These are phyloP conservation scores for Thamnophis elegans DNA, from an alignment of 2,797 vertebrate genomes.

Conservation along the genomic window DNA sequence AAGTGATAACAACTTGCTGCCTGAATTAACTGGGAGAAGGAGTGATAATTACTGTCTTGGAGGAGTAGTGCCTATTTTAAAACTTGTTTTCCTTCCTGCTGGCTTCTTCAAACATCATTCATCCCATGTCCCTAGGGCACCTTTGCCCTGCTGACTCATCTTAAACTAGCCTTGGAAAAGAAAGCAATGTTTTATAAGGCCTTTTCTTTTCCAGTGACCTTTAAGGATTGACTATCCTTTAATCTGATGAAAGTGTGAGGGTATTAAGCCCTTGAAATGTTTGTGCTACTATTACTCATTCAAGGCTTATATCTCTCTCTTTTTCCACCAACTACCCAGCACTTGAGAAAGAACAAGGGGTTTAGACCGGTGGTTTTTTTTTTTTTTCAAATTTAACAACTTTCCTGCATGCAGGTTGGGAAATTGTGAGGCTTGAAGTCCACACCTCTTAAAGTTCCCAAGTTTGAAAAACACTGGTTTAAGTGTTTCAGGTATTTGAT, in stretches of 20 bases:
- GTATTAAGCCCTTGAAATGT: conserved; percentile 1
- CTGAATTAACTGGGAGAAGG: not conserved
- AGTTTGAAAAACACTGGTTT: not conserved
- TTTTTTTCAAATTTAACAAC: not conserved
- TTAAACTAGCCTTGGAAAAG: not conserved
- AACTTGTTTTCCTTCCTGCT: not conserved
- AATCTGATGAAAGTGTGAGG: conserved; percentile 18
- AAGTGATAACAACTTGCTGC: not conserved
- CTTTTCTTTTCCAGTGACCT: conserved; percentile 18
- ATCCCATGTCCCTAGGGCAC: not conserved
- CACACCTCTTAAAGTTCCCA: not conserved
- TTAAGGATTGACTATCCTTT: conserved; percentile 19
- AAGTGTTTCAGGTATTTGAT: conserved; percentile 13
- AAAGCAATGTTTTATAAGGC: conserved; percentile 6
- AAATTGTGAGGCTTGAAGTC: not conserved
- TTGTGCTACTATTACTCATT: conserved; percentile 16
- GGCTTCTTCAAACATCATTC: not conserved
- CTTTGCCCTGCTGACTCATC: not conserved
- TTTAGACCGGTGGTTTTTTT: not conserved
- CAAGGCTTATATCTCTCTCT: conserved; percentile 8
- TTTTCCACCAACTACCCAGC: not conserved
- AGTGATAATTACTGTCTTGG: not conserved
- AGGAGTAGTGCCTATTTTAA: not conserved
- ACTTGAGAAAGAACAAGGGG: conserved; percentile 13
- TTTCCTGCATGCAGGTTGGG: not conserved